These are phyloP conservation scores for Eolophus roseicapilla DNA, from an alignment of 2,113 vertebrate species.

Conservation along the genomic window DNA sequence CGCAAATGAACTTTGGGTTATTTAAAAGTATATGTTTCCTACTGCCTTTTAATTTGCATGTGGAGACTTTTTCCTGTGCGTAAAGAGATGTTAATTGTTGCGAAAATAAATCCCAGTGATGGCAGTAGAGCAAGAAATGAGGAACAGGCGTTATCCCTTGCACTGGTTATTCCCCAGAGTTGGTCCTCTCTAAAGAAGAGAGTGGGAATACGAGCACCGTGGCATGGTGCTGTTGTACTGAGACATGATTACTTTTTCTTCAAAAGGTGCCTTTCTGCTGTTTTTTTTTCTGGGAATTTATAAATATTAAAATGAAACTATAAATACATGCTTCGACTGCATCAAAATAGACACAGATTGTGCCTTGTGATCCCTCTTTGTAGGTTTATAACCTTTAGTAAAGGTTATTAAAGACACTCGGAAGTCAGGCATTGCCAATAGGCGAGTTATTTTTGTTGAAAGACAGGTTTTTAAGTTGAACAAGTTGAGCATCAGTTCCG, in stretches of 20 bases:
- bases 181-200: slow-evolving; percentile 37
- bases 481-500: slow-evolving; percentile 36
- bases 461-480: slow-evolving; percentile 38
- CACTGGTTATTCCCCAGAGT: slow-evolving; percentile 23
- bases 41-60: neutral
- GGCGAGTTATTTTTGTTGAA: slow-evolving; percentile 63
- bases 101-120: neutral
- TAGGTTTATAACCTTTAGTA: slow-evolving; percentile 57
- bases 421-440: slow-evolving; percentile 14
- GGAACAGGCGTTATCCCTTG: neutral
- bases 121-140: neutral
- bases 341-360: slow-evolving; percentile 47
- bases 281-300: slow-evolving; percentile 47
- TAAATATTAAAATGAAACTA: slow-evolving; percentile 66
- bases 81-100: neutral
- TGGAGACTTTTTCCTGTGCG: neutral
- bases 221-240: neutral
- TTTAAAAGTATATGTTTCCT: neutral
- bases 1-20: neutral
- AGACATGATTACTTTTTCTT: slow-evolving; percentile 33
- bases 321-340: slow-evolving; percentile 20
- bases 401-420: neutral
- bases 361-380: slow-evolving; percentile 58
- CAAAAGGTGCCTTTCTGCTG: slow-evolving; percentile 3
- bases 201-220: neutral